phyloP scores from a whole-genome alignment of 1,140 invertebrate species.

The Bombus waltoni region DNA sequence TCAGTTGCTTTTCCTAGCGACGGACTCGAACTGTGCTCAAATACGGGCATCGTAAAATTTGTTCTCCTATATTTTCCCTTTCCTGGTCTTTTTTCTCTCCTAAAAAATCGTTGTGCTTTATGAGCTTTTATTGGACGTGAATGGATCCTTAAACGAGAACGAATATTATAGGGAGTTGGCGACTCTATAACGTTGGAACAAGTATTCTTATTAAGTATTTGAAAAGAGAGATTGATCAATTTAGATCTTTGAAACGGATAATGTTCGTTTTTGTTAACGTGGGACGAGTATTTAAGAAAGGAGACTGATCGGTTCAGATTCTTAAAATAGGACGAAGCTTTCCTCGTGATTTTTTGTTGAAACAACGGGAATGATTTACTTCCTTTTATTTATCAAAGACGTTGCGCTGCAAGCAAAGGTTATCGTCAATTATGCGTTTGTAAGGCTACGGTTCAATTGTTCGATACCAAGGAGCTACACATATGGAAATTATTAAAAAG shows the following conservation, averaged over 20 bases:
- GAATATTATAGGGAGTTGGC: not conserved
- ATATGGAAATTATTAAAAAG: not conserved
- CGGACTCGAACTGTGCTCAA: constrained; percentile 40
- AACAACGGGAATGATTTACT: constrained; percentile 15
- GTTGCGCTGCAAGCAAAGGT: not conserved
- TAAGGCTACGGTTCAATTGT: not conserved
- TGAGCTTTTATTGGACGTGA: too few relatives aligned
- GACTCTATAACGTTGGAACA: too few relatives aligned
- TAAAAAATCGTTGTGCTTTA: too few relatives aligned
- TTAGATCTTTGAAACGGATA: not conserved
- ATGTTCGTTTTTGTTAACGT: not conserved
- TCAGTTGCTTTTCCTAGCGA: constrained; percentile 45
- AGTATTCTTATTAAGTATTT: not conserved
- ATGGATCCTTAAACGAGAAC: not conserved
- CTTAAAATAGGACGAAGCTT: not conserved
- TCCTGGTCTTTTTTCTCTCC: not conserved
- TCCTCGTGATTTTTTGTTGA: not conserved
- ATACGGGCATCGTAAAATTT: too few relatives aligned
- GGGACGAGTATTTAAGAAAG: not conserved
- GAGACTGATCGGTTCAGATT: not conserved
- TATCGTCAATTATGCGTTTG: constrained; percentile 27
- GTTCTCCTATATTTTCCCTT: not conserved
- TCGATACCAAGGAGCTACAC: not conserved
- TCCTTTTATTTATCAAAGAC: constrained; percentile 20
- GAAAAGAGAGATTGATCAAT: not conserved